Evolutionary conservation across 2,113 vertebrate genomes (phyloP), one percentile per base, ranked within the genome.

Genomic region (Leucopternis melanops): DNA sequence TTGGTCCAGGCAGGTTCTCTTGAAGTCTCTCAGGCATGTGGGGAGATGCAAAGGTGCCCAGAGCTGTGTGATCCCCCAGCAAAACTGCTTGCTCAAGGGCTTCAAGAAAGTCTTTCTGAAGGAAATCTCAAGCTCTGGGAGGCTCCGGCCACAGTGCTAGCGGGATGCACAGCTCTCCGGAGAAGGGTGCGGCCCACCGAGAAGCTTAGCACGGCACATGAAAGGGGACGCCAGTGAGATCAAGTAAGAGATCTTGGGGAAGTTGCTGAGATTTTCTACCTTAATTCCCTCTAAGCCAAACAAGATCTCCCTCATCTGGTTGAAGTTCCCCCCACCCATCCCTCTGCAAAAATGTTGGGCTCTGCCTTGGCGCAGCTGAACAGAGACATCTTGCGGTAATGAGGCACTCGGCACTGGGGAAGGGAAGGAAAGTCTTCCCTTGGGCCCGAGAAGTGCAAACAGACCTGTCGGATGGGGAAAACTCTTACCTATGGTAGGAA

Each of bases 311-410:
- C 58, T 59, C 47, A 5, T 23, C 90, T 16, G 70, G 80, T 25
- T 34, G 84, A 19, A 23, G 57, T 2, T 59, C 8, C 55, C 78
- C n/a, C 52, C 66, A 27, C 71, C 55, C 81, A 50, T n/a, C 55
- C 57, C 72, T 50, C 47, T 5, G 77, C 73, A 50, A n/a, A 27
- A 31, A 17, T 1, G 44, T 5, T 18, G 81, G 45, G 74, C 59
- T 45, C 54, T 57, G 57, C 40, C 67, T 15, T 7, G 88, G 31
- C 9, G 25, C 70, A 71, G 95, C 71, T 47, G 93, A 89, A 82
- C 88, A 91, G 93, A 66, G 95, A 94, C 95, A 95, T 82, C 95
- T 91, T 40, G 95, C 59, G 93, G 95, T 42, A 26, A 55, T 5
- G 50, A 13, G 58, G 65, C 14, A 21, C 22, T 25, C 21, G 16